phyloP scores from a whole-genome alignment of 2,113 vertebrate genomes.

The Smithornis capensis region DNA sequence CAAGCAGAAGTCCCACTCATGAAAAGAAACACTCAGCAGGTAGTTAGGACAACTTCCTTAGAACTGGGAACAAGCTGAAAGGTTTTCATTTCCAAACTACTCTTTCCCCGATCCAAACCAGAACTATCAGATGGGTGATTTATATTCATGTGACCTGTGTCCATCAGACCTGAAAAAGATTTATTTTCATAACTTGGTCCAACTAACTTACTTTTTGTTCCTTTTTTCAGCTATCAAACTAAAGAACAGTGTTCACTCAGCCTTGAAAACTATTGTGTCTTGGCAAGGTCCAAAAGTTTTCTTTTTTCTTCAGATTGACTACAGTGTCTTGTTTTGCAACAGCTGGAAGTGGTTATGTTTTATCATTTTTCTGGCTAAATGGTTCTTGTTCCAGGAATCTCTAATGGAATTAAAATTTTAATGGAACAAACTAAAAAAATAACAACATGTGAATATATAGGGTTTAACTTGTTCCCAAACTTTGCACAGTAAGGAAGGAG shows the following conservation, averaged over 20 bases:
- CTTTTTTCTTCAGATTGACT: background rate
- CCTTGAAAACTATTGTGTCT: background rate
- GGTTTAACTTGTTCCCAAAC: background rate
- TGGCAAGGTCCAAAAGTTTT: background rate
- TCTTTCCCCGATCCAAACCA: background rate
- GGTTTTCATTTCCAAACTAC: background rate
- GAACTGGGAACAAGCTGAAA: background rate
- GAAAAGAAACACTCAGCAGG: background rate
- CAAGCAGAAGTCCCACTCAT: background rate
- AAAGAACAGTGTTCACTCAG: background rate
- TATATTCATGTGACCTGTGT: background rate
- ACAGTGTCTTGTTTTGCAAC: background rate
- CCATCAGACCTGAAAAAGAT: background rate
- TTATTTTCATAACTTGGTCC: background rate
- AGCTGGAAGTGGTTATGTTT: slow-evolving; percentile 20
- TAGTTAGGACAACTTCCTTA: background rate
- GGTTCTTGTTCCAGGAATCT: background rate
- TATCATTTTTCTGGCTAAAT: background rate
- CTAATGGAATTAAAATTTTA: background rate
- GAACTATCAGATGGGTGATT: background rate
- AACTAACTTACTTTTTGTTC: background rate
- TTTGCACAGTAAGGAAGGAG: background rate
- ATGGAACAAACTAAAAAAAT: background rate
- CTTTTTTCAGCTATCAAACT: background rate
- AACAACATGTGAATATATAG: background rate